Conservation (phyloP, 2,113 vertebrate species). For the Ammodytes dubius region DNA sequence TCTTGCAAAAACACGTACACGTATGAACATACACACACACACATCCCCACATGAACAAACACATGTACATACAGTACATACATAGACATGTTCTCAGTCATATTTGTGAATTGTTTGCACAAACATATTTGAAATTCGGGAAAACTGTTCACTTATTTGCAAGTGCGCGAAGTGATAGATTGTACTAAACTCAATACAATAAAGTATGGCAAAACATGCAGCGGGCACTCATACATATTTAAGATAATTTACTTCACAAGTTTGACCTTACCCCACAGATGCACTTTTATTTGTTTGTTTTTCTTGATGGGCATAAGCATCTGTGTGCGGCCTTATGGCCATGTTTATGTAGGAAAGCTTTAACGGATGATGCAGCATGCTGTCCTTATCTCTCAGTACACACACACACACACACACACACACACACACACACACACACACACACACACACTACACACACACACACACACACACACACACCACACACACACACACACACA, state of each 20-base stretch:
- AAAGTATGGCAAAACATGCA: not conserved
- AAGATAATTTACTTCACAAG: conserved; percentile 4
- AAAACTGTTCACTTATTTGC: not conserved
- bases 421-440: not conserved
- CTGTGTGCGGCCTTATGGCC: conserved; percentile 20
- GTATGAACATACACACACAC: conserved; percentile 23
- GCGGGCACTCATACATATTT: not conserved
- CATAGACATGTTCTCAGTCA: not conserved
- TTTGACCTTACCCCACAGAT: conserved; percentile 23
- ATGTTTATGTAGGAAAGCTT: conserved; percentile 38
- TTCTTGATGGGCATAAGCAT: conserved; percentile 28
- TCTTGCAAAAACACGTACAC: conserved; percentile 56
- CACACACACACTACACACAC: not conserved
- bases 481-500: not conserved
- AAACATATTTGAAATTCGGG: conserved; percentile 13
- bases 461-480: not conserved
- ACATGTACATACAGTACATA: conserved; percentile 11
- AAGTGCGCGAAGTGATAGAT: not conserved
- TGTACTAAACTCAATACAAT: not conserved
- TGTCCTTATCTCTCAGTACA: not conserved
- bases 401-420: not conserved
- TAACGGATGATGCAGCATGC: conserved; percentile 13
- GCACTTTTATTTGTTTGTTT: conserved; percentile 45
- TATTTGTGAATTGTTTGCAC: not conserved
- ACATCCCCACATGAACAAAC: not conserved